Evolutionary conservation across 1,140 invertebrate species (phyloP), one percentile per base, ranked within the genome.

Genomic region (Brachionus rubens): DNA sequence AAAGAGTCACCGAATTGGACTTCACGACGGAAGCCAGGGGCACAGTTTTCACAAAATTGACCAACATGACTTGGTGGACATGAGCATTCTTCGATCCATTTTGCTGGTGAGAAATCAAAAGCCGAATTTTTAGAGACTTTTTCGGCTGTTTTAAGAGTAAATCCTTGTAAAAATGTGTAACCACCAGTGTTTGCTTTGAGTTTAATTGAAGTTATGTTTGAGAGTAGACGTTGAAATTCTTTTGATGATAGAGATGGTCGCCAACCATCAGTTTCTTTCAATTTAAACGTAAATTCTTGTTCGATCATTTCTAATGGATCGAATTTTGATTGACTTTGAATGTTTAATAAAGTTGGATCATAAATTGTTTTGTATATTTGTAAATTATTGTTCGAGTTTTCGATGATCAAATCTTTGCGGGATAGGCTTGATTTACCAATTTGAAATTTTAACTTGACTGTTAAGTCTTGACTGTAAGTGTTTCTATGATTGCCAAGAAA

Each of bases 1-100:
- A 96, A 96, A 0, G 93, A 91, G 10, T 94, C 94, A 7, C 93
- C 93, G 78, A 90, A 89, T 0, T 92, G 89, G 0, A 92, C 91
- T 78, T 92, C 91, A 79, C 97, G 92, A 43, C 93, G 89, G 80
- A 90, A 99, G 0, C 94, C 94, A 0, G 93, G 91, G 0, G 91
- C 91, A 82, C 96, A 99, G 0, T 93, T 94, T 85, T 99, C 96
- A 81, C 96, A 99, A 84, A 93, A 96, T 83, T 98, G 94, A 0
- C 96, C 89, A 43, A 88, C 84, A 80, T 97, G 98, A 0, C 93
- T 93, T 76, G 90, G 87, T 0, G 92, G 93, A 84, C 96, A 99
- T 6, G 89, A 89, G 82, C 96, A 99, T 79, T 90, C 90, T 83
- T 99, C 96, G 5, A 98, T 90, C 94, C 94, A 98, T 62, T 89